Evolutionary conservation across 2,888 invertebrate genomes (phyloP), one percentile per base, ranked within the genome.

Genomic region (Acrobasis repandana): DNA sequence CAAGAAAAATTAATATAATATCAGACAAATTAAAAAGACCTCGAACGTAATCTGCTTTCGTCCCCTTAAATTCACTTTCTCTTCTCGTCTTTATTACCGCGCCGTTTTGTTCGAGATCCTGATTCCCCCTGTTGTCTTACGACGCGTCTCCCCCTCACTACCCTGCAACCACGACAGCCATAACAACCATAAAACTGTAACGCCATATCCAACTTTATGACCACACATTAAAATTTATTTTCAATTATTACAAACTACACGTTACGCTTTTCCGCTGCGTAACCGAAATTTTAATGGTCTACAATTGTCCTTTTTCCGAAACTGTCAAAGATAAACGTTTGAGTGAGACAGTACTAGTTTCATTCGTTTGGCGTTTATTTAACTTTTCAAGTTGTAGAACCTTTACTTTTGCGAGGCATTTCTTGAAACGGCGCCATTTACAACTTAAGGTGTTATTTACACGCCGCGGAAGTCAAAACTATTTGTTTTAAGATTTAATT

Each of bases 31-130:
- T 91, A 90, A 91, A 89, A 88, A 90, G 54, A 86, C 87, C 86
- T 81, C 83, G 78, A 77, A 77, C 83, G 80, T 91, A 91, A 91
- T 90, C 90, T 90, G 77, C 90, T 92, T 90, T 90, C 86, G 86
- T 88, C 86, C 90, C 89, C 90, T 93, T 93, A 93, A 93, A 93
- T 94, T 93, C 93, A 93, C 93, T 93, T 93, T 93, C 93, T 93
- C 90, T 88, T 87, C 92, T 89, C 86, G 88, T 93, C 93, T 93
- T 93, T 94, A 94, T 94, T 93, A 93, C 90, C 77, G 83, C 82
- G 87, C 80, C 91, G 90, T 91, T 87, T 92, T 91, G 91, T 93
- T 93, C 91, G 86, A 93, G 93, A 93, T 93, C 93, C 88, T 87
- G 90, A 82, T 83, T 84, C 86, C 85, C 88, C 87, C 82, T 81